Evolutionary conservation across 2,797 vertebrate genomes (phyloP).

Genomic region (Sylvia borin): DNA sequence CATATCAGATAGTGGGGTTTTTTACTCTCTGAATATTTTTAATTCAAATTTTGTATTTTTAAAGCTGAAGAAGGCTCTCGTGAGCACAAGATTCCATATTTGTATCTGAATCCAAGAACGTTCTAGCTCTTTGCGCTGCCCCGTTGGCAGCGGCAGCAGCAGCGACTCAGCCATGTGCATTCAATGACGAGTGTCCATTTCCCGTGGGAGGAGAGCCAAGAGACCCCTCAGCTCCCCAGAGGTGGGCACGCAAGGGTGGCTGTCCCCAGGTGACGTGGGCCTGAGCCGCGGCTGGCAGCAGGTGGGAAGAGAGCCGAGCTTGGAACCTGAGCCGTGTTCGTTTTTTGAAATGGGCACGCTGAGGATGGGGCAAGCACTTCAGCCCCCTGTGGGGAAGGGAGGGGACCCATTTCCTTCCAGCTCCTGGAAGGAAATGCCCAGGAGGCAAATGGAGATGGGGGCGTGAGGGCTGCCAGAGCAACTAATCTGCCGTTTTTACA

Average conservation of each 20-base stretch:
- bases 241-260: background rate
- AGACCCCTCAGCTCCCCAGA: background rate
- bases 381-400: background rate
- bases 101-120: conserved; percentile 37
- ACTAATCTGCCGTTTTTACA: conserved; percentile 27
- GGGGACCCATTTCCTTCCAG: too few relatives aligned
- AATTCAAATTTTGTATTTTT: conserved; percentile 62
- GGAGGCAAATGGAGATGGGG: background rate
- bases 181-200: background rate
- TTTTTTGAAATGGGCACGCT: background rate
- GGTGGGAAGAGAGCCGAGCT: background rate
- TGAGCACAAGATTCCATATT: conserved; percentile 37
- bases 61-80: conserved; percentile 47
- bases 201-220: fast-evolving
- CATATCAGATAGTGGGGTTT: conserved; percentile 55
- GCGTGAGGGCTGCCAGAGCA: conserved; percentile 14
- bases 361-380: background rate
- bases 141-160: background rate
- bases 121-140: conserved; percentile 2
- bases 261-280: fast-evolving
- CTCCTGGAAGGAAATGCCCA: background rate
- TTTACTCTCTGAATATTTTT: conserved; percentile 57
- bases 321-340: background rate
- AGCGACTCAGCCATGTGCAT: background rate
- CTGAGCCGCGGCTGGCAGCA: background rate